Evolutionary conservation across 2,888 invertebrate genomes (phyloP).

Genomic region (Geophilus truncorum): DNA sequence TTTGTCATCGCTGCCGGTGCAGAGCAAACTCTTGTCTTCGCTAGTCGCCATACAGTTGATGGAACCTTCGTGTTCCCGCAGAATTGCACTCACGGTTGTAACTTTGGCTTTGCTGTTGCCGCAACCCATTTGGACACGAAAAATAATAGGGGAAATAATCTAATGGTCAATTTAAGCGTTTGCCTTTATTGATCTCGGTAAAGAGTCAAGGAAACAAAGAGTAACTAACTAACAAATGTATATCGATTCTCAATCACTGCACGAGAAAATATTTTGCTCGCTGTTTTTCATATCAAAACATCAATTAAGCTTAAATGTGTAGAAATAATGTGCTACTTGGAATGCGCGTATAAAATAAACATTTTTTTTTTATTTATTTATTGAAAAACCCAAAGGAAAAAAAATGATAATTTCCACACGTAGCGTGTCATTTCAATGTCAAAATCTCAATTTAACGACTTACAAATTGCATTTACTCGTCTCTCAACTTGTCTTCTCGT

Average conservation of each 20-base stretch:
- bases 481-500: neutral
- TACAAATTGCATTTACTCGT: neutral
- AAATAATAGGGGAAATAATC: neutral
- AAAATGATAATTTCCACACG: neutral
- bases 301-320: no score
- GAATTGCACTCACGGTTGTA: conserved; percentile 40
- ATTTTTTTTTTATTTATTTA: neutral
- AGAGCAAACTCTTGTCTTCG: conserved; percentile 52
- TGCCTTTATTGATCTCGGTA: neutral
- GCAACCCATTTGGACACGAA: conserved; percentile 11
- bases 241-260: neutral
- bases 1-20: conserved; percentile 53
- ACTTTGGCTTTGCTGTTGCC: neutral
- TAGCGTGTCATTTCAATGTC: neutral
- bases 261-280: neutral
- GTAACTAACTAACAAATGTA: neutral
- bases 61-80: conserved; percentile 49
- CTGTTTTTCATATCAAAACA: neutral
- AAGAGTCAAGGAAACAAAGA: neutral
- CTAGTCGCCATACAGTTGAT: conserved; percentile 54
- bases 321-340: no score
- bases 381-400: neutral
- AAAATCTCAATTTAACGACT: neutral
- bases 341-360: neutral
- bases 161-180: neutral